Base-by-base conservation (phyloP, 2,797 vertebrate genomes). In the Leptatherina wallacei region DNA sequence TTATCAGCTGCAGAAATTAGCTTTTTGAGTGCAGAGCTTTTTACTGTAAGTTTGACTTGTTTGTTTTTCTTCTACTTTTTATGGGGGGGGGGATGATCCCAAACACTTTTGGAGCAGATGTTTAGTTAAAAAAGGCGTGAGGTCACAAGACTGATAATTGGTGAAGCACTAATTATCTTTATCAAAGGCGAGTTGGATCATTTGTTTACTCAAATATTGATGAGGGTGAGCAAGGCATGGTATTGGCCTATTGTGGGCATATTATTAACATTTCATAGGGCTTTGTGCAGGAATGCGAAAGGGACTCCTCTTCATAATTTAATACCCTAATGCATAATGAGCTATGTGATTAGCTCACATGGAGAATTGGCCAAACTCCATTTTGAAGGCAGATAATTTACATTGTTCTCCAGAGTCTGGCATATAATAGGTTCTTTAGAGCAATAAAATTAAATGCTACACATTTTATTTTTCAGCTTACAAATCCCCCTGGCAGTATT, bases 191-290 rank as follows among this genome's bases (percentile, higher is more conserved):
- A 95, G 94, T 93, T 44, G 95, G 96, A 96, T 97, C 94, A 98
- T 99, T 98, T 99, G 97, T 99, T 99, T 97, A 98, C 96, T 99
- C 97, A 97, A 98, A 98, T 98, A 99, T 99, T 99, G 96, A 99
- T 98, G 96, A 98, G 96, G 94, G 91, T 90, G 95, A 96, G 96
- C 93, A 92, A 96, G 95, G 96, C 95, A 94, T 94, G 94, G 95
- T 95, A 96, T 97, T 96, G 96, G 96, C 94, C 96, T 96, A 96
- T 97, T 97, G 96, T 97, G 96, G 95, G 96, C 96, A 97, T 97
- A 97, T 97, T 98, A 99, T 99, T 98, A 99, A 97, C 97, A 98
- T 99, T 99, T 99, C 97, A 98, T 98, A 96, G 96, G 94, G 96
- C 96, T 98, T 97, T 98, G 96, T 98, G 95, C 95, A 96, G 97